phyloP scores from a whole-genome alignment of 1,140 invertebrate genomes.

The Hylaeus anthracinus region DNA sequence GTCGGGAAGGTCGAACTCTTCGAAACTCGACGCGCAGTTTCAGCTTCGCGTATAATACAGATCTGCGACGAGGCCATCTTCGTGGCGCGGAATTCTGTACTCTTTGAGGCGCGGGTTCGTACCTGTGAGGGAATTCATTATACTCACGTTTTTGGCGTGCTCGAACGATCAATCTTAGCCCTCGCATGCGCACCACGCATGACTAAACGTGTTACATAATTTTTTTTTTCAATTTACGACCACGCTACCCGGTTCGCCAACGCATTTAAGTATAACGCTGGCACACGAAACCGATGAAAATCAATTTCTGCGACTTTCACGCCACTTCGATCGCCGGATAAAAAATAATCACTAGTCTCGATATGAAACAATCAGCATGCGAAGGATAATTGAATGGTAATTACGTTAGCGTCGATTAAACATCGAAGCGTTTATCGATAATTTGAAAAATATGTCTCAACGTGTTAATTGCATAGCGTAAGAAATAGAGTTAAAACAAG shows the following conservation, averaged over 20 bases:
- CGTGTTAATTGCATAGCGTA: too few species aligned
- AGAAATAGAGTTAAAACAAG: too few species aligned
- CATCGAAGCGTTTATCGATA: too few species aligned
- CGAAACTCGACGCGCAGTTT: constrained; percentile 35
- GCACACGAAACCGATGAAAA: background rate
- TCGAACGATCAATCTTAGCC: constrained; percentile 28
- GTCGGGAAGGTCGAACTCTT: constrained; percentile 42
- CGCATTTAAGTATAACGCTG: too few species aligned
- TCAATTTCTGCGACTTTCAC: background rate
- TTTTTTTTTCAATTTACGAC: background rate
- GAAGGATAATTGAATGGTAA: too few species aligned
- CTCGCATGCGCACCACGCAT: background rate
- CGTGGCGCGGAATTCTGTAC: too few species aligned
- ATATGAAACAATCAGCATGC: background rate
- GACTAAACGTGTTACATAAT: background rate
- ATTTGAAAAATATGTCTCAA: too few species aligned
- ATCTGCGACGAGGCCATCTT: background rate
- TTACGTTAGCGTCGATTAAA: too few species aligned
- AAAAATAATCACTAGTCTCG: background rate
- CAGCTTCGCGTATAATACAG: constrained; percentile 12
- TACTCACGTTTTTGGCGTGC: background rate
- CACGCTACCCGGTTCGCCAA: background rate
- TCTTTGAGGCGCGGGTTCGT: too few species aligned
- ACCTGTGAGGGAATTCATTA: too few species aligned
- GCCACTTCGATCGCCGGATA: background rate